A percentile compares a stretch with the other conserved stretches of the same genome.
Conservation (phyloP, 2,113 vertebrate genomes). For the Sylvia atricapilla region DNA sequence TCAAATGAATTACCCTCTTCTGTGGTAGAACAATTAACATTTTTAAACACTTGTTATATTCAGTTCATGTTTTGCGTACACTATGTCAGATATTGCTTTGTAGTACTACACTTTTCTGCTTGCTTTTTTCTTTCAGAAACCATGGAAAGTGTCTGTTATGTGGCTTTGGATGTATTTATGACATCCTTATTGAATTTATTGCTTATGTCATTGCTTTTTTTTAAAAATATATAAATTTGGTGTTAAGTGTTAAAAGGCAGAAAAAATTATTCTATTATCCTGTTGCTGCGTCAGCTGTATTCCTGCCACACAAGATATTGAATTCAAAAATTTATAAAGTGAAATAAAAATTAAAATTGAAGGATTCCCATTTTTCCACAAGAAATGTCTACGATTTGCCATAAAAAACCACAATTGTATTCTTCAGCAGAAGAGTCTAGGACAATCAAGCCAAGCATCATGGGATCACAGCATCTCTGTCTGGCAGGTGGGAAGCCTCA, state of each 20-base stretch:
- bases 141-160: not conserved
- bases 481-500: not conserved
- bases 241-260: not conserved
- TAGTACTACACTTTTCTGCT: not conserved
- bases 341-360: not conserved
- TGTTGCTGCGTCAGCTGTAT: not conserved
- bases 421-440: not conserved
- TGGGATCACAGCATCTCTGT: accelerated
- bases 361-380: not conserved
- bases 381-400: not conserved
- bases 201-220: not conserved
- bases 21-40: not conserved
- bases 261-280: not conserved
- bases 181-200: not conserved
- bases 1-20: slow-evolving; percentile 8
- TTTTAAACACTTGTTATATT: not conserved
- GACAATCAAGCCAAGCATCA: not conserved
- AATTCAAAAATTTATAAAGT: not conserved
- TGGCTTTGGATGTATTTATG: not conserved
- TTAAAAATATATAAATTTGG: not conserved
- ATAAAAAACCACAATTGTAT: not conserved
- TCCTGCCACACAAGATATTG: not conserved
- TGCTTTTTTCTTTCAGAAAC: not conserved
- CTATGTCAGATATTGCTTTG: not conserved
- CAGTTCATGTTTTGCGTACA: slow-evolving; percentile 2